These are phyloP conservation scores for Dorcus parallelipipedus DNA, from an alignment of 2,888 invertebrate genomes.

Conservation along the genomic window DNA sequence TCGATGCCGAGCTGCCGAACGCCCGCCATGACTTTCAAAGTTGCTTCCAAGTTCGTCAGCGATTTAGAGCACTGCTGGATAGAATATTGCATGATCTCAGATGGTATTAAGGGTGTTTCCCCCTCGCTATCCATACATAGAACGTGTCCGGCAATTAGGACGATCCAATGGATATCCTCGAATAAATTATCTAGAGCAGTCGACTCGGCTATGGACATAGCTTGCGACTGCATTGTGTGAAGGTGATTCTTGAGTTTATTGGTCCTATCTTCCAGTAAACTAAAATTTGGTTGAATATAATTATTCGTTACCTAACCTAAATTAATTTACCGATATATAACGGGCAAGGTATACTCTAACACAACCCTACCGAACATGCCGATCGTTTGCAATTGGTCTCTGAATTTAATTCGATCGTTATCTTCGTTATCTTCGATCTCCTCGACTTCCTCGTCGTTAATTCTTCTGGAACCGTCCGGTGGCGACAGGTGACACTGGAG, in stretches of 20 bases:
- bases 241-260: constrained; percentile 40
- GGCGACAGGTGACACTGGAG: constrained; percentile 76
- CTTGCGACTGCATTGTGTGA: constrained; percentile 42
- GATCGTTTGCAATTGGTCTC: constrained; percentile 72
- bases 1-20: constrained; percentile 30
- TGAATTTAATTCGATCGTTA: constrained; percentile 62
- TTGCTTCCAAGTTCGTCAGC: constrained; percentile 39
- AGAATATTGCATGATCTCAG: constrained; percentile 61
- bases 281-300: constrained; percentile 21
- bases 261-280: constrained; percentile 44
- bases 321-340: constrained; percentile 54
- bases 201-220: constrained; percentile 44
- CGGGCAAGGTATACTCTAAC: constrained; percentile 61
- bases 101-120: constrained; percentile 64
- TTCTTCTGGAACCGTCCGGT: constrained; percentile 68
- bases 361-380: constrained; percentile 64
- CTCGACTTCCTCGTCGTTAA: constrained; percentile 46
- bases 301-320: not conserved
- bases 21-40: constrained; percentile 40
- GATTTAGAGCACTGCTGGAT: constrained; percentile 50
- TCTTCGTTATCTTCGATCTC: constrained; percentile 66
- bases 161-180: constrained; percentile 88
- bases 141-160: constrained; percentile 71
- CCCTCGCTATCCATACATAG: constrained; percentile 66
- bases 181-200: constrained; percentile 61